phyloP scores from a whole-genome alignment of 1,140 invertebrate genomes.

The Bicyclus anynana region DNA sequence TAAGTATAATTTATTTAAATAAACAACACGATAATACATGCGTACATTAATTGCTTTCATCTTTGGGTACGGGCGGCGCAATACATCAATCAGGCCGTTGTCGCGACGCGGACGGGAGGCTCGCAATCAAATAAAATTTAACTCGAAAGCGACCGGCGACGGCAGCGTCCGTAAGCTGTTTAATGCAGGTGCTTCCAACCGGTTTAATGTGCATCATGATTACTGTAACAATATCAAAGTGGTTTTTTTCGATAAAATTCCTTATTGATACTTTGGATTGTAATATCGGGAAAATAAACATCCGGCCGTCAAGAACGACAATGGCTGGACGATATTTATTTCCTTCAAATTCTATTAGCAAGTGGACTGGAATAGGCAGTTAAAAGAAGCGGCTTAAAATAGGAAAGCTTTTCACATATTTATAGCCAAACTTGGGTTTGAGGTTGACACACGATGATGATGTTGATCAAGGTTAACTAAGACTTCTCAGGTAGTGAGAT shows the following conservation, averaged over 20 bases:
- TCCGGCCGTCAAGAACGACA: too few relatives aligned
- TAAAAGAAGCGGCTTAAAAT: too few relatives aligned
- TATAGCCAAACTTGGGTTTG: too few relatives aligned
- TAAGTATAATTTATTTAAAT: too few relatives aligned
- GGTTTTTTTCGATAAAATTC: neutral
- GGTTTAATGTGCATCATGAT: slow-evolving; percentile 24
- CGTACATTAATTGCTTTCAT: slow-evolving; percentile 38
- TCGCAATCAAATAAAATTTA: slow-evolving; percentile 72
- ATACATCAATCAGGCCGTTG: slow-evolving; percentile 65
- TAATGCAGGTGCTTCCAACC: slow-evolving; percentile 37
- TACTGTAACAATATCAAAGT: neutral
- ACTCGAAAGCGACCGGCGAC: slow-evolving; percentile 57
- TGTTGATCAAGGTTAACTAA: too few relatives aligned
- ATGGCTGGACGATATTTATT: too few relatives aligned
- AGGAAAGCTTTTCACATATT: too few relatives aligned
- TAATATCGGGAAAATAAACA: too few relatives aligned
- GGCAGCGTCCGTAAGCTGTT: slow-evolving; percentile 51
- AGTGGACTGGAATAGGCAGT: too few relatives aligned
- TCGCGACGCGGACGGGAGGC: slow-evolving; percentile 38
- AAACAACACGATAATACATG: neutral
- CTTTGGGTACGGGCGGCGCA: slow-evolving; percentile 39
- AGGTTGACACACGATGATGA: too few relatives aligned
- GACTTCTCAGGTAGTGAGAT: too few relatives aligned
- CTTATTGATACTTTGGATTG: neutral
- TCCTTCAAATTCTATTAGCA: too few relatives aligned